These are phyloP conservation scores for Apodemus speciosus DNA, from an alignment of 2,113 vertebrate genomes.

Conservation along the genomic window DNA sequence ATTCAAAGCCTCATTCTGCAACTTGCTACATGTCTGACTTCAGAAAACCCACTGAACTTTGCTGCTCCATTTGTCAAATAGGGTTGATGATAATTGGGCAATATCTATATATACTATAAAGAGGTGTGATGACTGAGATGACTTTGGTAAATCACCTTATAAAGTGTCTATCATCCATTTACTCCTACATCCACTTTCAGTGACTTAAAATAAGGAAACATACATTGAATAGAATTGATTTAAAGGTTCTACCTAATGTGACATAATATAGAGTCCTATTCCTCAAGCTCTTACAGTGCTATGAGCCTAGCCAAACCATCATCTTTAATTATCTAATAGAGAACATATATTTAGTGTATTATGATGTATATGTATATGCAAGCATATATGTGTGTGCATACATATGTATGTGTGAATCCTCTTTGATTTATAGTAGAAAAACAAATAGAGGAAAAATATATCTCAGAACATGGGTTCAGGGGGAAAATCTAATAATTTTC, in stretches of 20 bases:
- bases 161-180: not conserved
- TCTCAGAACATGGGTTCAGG: not conserved
- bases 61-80: constrained; percentile 44
- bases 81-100: not conserved
- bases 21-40: not conserved
- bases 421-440: not conserved
- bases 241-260: not conserved
- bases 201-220: not conserved
- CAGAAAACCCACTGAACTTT: constrained; percentile 5
- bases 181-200: not conserved
- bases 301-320: not conserved
- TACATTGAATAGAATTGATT: not conserved
- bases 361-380: not conserved
- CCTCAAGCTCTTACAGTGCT: not conserved
- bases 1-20: not conserved
- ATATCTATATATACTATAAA: not conserved
- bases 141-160: constrained; percentile 6
- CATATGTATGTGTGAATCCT: not conserved
- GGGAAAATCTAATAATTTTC: not conserved
- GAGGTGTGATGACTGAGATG: constrained; percentile 7
- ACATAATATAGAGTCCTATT: not conserved
- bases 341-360: not conserved
- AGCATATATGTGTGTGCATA: too few species aligned
- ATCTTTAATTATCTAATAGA: not conserved
- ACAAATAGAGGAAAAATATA: not conserved